Conservation (phyloP, 2,113 vertebrate species). For the Cyprinodon tularosa region DNA sequence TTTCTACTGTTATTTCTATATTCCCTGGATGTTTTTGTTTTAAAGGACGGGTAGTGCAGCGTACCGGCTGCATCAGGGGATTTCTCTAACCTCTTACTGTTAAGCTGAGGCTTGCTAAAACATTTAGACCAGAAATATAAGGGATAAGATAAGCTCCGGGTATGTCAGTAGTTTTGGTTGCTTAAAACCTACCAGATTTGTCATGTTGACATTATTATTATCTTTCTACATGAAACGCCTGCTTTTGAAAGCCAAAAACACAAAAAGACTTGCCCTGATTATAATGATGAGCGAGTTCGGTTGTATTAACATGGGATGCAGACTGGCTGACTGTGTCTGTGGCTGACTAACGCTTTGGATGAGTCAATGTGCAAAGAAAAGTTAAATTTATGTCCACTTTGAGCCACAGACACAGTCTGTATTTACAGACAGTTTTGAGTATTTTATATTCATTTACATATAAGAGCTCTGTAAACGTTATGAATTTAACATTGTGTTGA, state of each 20-base stretch:
- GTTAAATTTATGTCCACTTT: conserved; percentile 19
- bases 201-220: not conserved
- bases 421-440: too few relatives aligned
- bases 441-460: too few relatives aligned
- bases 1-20: not conserved
- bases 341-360: conserved; percentile 18
- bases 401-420: not conserved
- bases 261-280: not conserved
- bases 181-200: not conserved
- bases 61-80: conserved; percentile 7
- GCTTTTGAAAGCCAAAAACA: not conserved
- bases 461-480: too few relatives aligned
- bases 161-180: not conserved
- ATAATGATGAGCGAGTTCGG: too few relatives aligned
- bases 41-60: not conserved
- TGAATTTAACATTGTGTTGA: too few relatives aligned
- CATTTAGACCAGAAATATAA: conserved; percentile 14
- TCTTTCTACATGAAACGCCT: conserved; percentile 11
- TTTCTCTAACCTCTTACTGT: not conserved
- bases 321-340: conserved; percentile 49
- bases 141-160: conserved; percentile 15
- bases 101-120: conserved; percentile 35
- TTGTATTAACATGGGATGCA: conserved; percentile 2
- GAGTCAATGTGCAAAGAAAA: conserved; percentile 36
- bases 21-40: not conserved